Evolutionary conservation across 2,888 invertebrate species (phyloP), one percentile per base, ranked within the genome.

Genomic region (Schizotus pectinicornis): DNA sequence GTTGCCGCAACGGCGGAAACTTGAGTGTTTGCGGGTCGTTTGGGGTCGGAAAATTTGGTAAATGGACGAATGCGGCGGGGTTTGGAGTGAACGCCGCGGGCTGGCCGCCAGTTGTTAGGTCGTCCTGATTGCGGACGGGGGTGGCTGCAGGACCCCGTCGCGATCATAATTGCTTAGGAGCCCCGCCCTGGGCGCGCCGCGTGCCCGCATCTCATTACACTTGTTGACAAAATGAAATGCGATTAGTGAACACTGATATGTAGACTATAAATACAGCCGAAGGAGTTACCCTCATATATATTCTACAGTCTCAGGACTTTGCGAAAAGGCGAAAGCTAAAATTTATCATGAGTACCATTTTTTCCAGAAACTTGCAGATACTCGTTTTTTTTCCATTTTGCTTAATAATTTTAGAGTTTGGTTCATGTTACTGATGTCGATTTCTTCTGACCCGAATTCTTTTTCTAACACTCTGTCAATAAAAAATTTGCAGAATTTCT

Each of bases 151-250:
- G 67, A 69, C 73, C 76, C 76, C 71, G 74, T 72, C 63, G 77
- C 65, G 73, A 58, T 69, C 74, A 74, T 78, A 79, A 78, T 78
- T 78, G 77, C 75, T 73, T 70, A 72, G 69, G 69, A 65, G 74
- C 74, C 74, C 75, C 77, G 77, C 78, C 76, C 71, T 76, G 74
- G 77, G 76, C 66, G 77, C 77, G 75, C 78, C 77, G 76, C 79
- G 77, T 75, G 77, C 76, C 74, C 77, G 77, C 77, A 78, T 78
- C 78, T 79, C 70, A 79, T 80, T 80, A 81, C 81, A 76, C 77
- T 75, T 77, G 79, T 78, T 78, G 79, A 79, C 78, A 79, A 77
- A 59, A 75, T 76, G 74, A 75, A 76, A 74, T 68, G 72, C 74
- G 76, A 74, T 74, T 72, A 74, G 63, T 63, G 64, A 64, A 61